Base-by-base conservation (phyloP, 2,888 invertebrate species). In the Sialis fuliginosa region DNA sequence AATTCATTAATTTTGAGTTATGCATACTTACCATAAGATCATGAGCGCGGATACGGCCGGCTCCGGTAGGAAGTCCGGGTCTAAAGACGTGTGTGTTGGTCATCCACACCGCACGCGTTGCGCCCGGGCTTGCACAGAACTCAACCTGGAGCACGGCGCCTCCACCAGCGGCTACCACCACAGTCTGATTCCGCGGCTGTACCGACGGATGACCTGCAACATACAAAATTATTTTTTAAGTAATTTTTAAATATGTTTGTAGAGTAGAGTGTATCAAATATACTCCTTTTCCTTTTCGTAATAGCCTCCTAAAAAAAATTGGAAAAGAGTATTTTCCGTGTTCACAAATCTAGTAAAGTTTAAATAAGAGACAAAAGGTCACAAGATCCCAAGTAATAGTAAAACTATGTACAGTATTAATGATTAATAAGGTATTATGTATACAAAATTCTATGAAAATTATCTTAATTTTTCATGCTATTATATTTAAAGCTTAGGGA, bases 61-160 rank as follows among this genome's bases (percentile, higher is more conserved):
- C 60, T 39, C 10, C 22, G 8, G 45, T 22, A 13, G 67, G 64
- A 47, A 68, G 67, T 44, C 74, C 75, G 6, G 75, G 74, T 50
- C 63, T 60, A 54, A 72, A 71, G 33, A 73, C 68, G 52, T 62
- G 64, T 51, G 67, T 67, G 54, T 69, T 69, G 45, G 71, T 72
- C 54, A 79, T 69, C 80, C 80, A 81, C 51, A 76, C 64, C 30
- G 74, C 72, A 57, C 71, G 71, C 44, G 68, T 73, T 54, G 77
- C 75, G 39, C 74, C 70, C 4, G 86, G 86, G 64, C 83, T 81
- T 54, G 84, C 82, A 65, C 84, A 84, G 60, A 81, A 81, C 61
- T 82, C 81, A 53, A 81, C 79, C 39, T 76, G 71, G 39, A 84
- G 64, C 52, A 78, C 76, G 50, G 81, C 63, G 1, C 77, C 72